Percentiles rank a stretch among this genome's conserved stretches.
phyloP scores from a whole-genome alignment of 2,888 invertebrate species.

The Molanna angustata region DNA sequence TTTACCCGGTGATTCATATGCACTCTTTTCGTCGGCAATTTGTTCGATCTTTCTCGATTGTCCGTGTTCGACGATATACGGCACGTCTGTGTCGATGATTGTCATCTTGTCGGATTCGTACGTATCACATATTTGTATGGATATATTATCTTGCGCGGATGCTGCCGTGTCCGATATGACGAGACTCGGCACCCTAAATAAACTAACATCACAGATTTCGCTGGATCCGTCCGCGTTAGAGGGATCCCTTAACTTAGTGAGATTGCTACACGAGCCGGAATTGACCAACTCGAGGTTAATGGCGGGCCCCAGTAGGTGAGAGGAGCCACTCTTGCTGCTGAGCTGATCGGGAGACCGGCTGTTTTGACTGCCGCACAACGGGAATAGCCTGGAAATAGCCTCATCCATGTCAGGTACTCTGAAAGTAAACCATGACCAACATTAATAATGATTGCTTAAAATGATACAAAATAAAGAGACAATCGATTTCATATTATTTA shows the following conservation, averaged over 20 bases:
- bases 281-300: constrained; percentile 50
- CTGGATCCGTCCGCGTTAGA: constrained; percentile 37
- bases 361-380: constrained; percentile 26
- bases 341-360: constrained; percentile 25
- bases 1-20: constrained; percentile 35
- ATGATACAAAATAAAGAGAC: background rate
- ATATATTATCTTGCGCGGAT: constrained; percentile 34
- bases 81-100: constrained; percentile 63
- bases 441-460: background rate
- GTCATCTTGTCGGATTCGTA: constrained; percentile 63
- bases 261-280: constrained; percentile 51
- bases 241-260: constrained; percentile 35
- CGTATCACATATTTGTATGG: constrained; percentile 52
- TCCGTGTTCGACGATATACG: constrained; percentile 48
- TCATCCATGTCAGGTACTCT: constrained; percentile 58
- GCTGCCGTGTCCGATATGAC: constrained; percentile 45
- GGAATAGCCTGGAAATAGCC: constrained; percentile 43
- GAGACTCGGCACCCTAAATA: constrained; percentile 52
- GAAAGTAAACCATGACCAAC: constrained; percentile 32
- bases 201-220: constrained; percentile 45
- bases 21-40: constrained; percentile 35
- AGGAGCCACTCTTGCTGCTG: constrained; percentile 12
- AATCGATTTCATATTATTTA: constrained; percentile 5
- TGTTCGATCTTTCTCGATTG: constrained; percentile 36
- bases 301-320: constrained; percentile 37